Evolutionary conservation across 2,797 vertebrate species (phyloP), one percentile per base, ranked within the genome.

Genomic region (Triplophysa yarkandensis): DNA sequence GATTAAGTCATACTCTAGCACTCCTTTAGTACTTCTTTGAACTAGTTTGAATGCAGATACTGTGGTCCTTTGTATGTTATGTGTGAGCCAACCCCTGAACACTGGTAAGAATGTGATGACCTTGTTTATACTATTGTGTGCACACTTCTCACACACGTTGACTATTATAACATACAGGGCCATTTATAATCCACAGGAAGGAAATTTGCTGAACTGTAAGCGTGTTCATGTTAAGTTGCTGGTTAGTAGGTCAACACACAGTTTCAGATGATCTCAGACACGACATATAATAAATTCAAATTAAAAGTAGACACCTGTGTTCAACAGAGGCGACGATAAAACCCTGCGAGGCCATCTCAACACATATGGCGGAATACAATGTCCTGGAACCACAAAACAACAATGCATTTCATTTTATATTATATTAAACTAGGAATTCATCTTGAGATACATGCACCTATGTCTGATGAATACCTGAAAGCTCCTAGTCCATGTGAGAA

Each of bases 401-500:
- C n/a, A n/a, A n/a, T n/a, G n/a, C n/a, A n/a, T n/a, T n/a, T n/a
- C n/a, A n/a, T n/a, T n/a, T n/a, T n/a, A n/a, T n/a, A n/a, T n/a
- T n/a, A n/a, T n/a, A n/a, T n/a, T n/a, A n/a, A n/a, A n/a, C n/a
- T n/a, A n/a, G n/a, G n/a, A n/a, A n/a, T n/a, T n/a, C n/a, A n/a
- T n/a, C n/a, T n/a, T n/a, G n/a, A n/a, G n/a, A n/a, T n/a, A n/a
- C n/a, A n/a, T 66, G 28, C 6, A 19, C 9, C 23, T 19, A 3
- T 9, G 34, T 30, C 10, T n/a, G 6, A 9, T 11, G 36, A 1
- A 39, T 80, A 98, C 97, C 96, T 93, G 86, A 99, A 98, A 14
- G 95, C 96, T 87, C 96, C 96, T 1, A 99, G 92, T 71, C 97
- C 97, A 9, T 98, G 97, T 41, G 96, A 98, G 86, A 99, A 97